Percentiles rank a stretch among this genome's conserved stretches.
phyloP scores from a whole-genome alignment of 1,140 invertebrate genomes.

The Tenebrio molitor region DNA sequence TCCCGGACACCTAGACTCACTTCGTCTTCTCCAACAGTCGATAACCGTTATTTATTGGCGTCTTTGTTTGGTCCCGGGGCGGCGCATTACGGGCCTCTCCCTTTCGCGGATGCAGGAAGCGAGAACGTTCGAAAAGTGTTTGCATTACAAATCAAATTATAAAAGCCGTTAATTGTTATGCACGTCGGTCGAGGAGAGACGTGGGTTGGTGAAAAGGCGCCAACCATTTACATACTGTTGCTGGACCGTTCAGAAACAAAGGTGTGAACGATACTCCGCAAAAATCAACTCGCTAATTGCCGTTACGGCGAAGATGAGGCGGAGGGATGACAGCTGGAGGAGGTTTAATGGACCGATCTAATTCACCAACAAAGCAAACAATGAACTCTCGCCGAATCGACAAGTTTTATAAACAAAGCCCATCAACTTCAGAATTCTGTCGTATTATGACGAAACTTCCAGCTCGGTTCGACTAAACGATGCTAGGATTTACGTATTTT shows the following conservation, averaged over 20 bases:
- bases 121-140: conserved; percentile 1
- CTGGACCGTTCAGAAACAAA: conserved; percentile 1
- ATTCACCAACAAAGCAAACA: conserved; percentile 15
- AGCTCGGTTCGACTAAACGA: conserved; percentile 5
- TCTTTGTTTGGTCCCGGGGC: neutral
- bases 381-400: conserved; percentile 12
- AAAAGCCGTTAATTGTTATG: conserved; percentile 32
- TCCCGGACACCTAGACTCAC: neutral
- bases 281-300: conserved; percentile 31
- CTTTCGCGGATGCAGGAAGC: conserved; percentile 19
- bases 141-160: conserved; percentile 21
- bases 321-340: conserved; percentile 1
- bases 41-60: conserved; percentile 10
- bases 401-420: conserved; percentile 29
- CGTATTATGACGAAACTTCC: conserved; percentile 24
- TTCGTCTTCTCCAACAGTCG: conserved; percentile 11
- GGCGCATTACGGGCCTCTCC: neutral
- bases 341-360: conserved; percentile 7
- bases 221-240: conserved; percentile 31
- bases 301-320: neutral
- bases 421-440: conserved; percentile 4
- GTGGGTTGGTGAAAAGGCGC: conserved; percentile 26
- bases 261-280: neutral
- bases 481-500: conserved; percentile 22
- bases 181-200: conserved; percentile 14